A percentile compares a stretch with the other conserved stretches of the same genome.
These are phyloP conservation scores for Drosophila biarmipes DNA, from an alignment of 1,140 invertebrate species.

Conservation along the genomic window DNA sequence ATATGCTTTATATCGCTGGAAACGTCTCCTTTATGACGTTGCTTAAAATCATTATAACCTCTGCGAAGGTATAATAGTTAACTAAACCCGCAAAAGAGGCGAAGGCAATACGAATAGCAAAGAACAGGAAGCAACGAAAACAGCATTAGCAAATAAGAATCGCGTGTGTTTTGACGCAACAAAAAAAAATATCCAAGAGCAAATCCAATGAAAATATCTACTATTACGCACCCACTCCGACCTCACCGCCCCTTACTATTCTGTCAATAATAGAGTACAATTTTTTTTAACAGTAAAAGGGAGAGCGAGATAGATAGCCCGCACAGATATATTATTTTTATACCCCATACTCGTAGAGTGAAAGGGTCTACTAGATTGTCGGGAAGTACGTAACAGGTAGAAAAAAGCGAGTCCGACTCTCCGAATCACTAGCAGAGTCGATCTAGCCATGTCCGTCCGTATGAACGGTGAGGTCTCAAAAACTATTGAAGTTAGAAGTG, in stretches of 20 bases:
- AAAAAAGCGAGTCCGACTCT: no score
- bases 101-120: slow-evolving; percentile 5
- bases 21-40: no score
- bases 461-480: no score
- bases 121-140: slow-evolving; percentile 12
- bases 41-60: no score
- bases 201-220: slow-evolving; percentile 19
- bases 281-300: slow-evolving; percentile 38
- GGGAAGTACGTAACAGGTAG: no score
- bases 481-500: no score
- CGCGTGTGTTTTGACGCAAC: slow-evolving; percentile 74
- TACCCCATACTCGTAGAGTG: no score
- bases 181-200: slow-evolving; percentile 51
- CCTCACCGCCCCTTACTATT: not conserved
- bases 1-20: no score
- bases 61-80: not conserved
- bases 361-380: no score
- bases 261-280: not conserved
- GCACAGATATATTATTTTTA: slow-evolving; percentile 47
- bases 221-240: slow-evolving; percentile 12
- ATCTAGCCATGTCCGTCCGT: no score
- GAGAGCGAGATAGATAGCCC: slow-evolving; percentile 32
- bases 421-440: no score
- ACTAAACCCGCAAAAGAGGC: slow-evolving; percentile 11
- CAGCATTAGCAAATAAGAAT: slow-evolving; percentile 44